A percentile compares a stretch with the other conserved stretches of the same genome.
phyloP scores from a whole-genome alignment of 2,888 invertebrate species.

The Platynereis dumerilii region DNA sequence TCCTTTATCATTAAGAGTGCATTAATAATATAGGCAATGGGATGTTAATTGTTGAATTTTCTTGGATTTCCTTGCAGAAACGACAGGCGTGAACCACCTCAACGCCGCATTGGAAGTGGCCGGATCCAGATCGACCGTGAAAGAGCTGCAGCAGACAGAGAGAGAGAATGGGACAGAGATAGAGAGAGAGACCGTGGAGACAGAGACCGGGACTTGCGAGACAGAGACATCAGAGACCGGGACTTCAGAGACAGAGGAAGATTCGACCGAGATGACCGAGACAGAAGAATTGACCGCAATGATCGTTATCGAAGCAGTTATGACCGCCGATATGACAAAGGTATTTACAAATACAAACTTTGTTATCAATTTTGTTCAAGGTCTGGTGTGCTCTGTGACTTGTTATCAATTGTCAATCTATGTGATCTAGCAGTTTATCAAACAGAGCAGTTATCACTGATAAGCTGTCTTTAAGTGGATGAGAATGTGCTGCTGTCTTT shows the following conservation, averaged over 20 bases:
- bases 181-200: slow-evolving; percentile 24
- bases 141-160: slow-evolving; percentile 61
- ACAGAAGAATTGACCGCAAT: slow-evolving; percentile 17
- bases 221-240: slow-evolving; percentile 10
- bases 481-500: too few species aligned
- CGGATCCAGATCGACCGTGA: slow-evolving; percentile 76
- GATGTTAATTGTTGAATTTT: too few species aligned
- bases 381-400: too few species aligned
- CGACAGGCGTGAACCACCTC: slow-evolving; percentile 6
- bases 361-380: too few species aligned
- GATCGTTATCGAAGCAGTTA: slow-evolving; percentile 15
- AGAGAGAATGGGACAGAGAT: slow-evolving; percentile 37
- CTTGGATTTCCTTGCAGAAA: neutral
- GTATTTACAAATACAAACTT: too few species aligned
- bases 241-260: slow-evolving; percentile 14
- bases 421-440: too few species aligned
- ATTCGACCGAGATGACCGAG: slow-evolving; percentile 9
- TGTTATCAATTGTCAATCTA: too few species aligned
- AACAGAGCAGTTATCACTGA: too few species aligned
- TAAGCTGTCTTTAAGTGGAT: too few species aligned
- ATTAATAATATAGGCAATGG: too few species aligned
- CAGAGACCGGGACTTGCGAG: slow-evolving; percentile 14
- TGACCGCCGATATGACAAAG: too few species aligned
- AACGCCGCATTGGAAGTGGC: slow-evolving; percentile 80
- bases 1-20: too few species aligned